Conservation (phyloP, 1,140 invertebrate genomes). For the Drosophila aff. region DNA sequence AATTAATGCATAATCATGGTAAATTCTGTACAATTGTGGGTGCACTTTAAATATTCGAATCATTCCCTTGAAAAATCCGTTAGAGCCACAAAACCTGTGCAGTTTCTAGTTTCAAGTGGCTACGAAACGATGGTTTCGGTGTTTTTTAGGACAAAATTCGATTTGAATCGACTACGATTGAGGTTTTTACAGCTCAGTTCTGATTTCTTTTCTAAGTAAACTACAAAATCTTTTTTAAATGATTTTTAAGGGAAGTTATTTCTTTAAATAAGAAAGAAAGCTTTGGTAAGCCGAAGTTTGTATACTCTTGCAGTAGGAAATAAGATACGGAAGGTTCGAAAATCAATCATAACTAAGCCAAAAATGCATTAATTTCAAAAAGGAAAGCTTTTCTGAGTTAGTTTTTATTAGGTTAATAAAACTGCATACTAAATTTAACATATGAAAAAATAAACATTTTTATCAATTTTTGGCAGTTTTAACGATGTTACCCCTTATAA, state of each 20-base stretch:
- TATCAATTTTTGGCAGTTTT: too few species aligned
- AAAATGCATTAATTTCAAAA: too few species aligned
- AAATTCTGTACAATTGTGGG: background rate
- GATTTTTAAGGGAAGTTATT: background rate
- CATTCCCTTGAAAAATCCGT: constrained; percentile 8
- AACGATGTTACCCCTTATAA: too few species aligned
- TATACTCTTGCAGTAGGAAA: too few species aligned
- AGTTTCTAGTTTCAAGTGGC: background rate
- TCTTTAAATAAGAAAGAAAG: background rate
- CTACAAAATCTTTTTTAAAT: background rate
- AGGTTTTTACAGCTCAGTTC: background rate
- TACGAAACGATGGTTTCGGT: background rate
- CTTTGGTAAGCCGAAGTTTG: too few species aligned
- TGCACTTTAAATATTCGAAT: background rate
- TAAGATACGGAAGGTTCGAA: too few species aligned
- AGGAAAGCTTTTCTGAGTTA: too few species aligned
- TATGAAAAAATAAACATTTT: too few species aligned
- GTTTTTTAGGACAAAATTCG: background rate
- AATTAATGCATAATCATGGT: constrained; percentile 1
- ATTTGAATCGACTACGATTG: background rate
- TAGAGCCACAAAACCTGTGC: background rate
- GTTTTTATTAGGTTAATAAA: too few species aligned
- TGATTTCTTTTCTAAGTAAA: background rate
- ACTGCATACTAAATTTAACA: too few species aligned
- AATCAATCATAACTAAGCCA: too few species aligned